phyloP scores from a whole-genome alignment of 2,797 vertebrate genomes.

The Arvicola amphibius region DNA sequence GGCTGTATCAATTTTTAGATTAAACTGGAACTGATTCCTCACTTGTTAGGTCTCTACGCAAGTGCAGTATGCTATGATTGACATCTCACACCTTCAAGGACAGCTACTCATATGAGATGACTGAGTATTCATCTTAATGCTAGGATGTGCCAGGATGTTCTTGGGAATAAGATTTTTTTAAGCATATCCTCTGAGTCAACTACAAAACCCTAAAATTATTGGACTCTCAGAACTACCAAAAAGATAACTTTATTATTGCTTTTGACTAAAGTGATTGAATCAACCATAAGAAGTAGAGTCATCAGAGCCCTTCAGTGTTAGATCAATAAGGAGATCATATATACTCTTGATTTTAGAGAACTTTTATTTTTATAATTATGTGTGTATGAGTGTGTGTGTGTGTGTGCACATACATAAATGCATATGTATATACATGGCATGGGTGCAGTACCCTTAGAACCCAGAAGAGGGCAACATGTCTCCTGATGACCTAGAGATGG shows the following conservation, averaged over 20 bases:
- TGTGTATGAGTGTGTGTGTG: no score
- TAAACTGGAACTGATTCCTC: slow-evolving; percentile 6
- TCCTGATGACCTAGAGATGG: not conserved
- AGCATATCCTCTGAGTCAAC: not conserved
- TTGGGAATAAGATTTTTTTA: not conserved
- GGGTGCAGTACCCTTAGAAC: not conserved
- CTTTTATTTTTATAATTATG: not conserved
- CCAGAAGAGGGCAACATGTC: not conserved
- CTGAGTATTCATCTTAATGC: not conserved
- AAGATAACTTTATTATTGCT: not conserved
- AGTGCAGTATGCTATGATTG: not conserved
- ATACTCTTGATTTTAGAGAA: not conserved
- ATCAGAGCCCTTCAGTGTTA: not conserved
- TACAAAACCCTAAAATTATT: not conserved
- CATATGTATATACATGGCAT: not conserved
- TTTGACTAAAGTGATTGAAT: not conserved
- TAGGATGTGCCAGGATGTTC: not conserved
- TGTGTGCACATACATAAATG: not conserved
- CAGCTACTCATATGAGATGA: not conserved
- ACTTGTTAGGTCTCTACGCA: not conserved
- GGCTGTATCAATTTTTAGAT: not conserved
- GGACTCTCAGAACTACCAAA: not conserved
- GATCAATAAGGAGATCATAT: not conserved
- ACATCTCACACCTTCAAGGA: not conserved
- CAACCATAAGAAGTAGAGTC: not conserved